These are phyloP conservation scores for Battus philenor DNA, from an alignment of 1,140 invertebrate species.

Conservation along the genomic window DNA sequence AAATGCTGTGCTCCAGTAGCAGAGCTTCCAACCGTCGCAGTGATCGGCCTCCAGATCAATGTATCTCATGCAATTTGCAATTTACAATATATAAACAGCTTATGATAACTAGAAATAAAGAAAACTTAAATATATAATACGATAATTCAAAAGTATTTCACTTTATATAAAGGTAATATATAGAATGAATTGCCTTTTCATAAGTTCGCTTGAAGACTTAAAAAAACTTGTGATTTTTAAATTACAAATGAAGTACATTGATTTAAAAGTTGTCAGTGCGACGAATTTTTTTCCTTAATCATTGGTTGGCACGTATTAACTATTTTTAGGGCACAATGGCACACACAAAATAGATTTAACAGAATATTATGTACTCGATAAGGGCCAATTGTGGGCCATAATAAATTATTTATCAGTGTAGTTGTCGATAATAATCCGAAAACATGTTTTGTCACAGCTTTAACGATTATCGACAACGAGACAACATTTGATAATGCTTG, in stretches of 20 bases:
- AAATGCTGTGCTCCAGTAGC: too few species aligned
- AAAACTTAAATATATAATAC: too few species aligned
- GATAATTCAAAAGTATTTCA: too few species aligned
- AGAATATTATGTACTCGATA: constrained; percentile 23
- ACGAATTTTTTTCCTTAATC: constrained; percentile 30
- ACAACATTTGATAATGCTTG: constrained; percentile 28
- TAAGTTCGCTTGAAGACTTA: constrained; percentile 20
- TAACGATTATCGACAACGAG: constrained; percentile 25
- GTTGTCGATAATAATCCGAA: constrained; percentile 19
- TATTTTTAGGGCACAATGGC: constrained; percentile 59
- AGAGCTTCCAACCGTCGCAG: too few species aligned
- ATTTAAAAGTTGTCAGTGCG: constrained; percentile 30
- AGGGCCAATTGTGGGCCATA: constrained; percentile 19
- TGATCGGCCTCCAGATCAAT: too few species aligned
- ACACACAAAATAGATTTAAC: constrained; percentile 23
- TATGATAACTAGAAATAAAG: too few species aligned
- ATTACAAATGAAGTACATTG: constrained; percentile 35
- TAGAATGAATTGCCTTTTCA: constrained; percentile 19
- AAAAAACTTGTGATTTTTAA: constrained; percentile 35
- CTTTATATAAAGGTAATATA: too few species aligned
- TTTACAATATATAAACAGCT: too few species aligned
- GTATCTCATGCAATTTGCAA: too few species aligned
- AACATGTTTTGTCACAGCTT: constrained; percentile 26
- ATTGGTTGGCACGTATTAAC: constrained; percentile 25
- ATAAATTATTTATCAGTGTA: constrained; percentile 39